A percentile compares a stretch with the other conserved stretches of the same genome.
Evolutionary conservation across 2,113 vertebrate genomes (phyloP).

Genomic region (Kryptolebias marmoratus): DNA sequence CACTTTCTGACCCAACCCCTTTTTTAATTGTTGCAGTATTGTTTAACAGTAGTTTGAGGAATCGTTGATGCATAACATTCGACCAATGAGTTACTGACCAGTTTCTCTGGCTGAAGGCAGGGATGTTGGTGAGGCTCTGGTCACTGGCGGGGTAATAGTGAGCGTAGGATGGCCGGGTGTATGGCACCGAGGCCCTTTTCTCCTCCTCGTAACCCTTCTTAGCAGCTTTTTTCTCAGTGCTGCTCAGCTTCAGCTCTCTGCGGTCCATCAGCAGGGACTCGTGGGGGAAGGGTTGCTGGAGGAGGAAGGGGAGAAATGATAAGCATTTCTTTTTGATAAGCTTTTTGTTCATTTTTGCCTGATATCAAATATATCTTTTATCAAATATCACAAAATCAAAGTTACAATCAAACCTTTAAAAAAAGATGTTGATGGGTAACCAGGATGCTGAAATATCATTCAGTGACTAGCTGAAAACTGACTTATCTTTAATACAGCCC

Average conservation of each 20-base stretch:
- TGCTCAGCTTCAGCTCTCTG: slow-evolving; percentile 91
- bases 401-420: too few relatives aligned
- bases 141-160: slow-evolving; percentile 97
- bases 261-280: slow-evolving; percentile 95
- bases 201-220: slow-evolving; percentile 95
- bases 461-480: too few relatives aligned
- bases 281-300: slow-evolving; percentile 93
- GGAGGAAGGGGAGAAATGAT: not conserved
- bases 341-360: not conserved
- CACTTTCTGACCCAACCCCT: not conserved
- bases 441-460: too few relatives aligned
- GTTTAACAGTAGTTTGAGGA: too few relatives aligned
- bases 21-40: not conserved
- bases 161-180: slow-evolving; percentile 93
- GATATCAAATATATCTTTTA: too few relatives aligned
- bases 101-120: slow-evolving; percentile 96
- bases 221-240: slow-evolving; percentile 92
- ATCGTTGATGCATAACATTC: too few relatives aligned
- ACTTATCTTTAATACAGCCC: too few relatives aligned
- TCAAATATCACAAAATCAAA: too few relatives aligned
- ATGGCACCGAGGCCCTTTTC: slow-evolving; percentile 93
- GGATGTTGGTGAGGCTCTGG: slow-evolving; percentile 95
- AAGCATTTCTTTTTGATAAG: not conserved
- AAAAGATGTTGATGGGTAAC: too few relatives aligned
- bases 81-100: slow-evolving; percentile 81